Base-by-base conservation (phyloP, 1,140 invertebrate species). In the Drepana arcuata region DNA sequence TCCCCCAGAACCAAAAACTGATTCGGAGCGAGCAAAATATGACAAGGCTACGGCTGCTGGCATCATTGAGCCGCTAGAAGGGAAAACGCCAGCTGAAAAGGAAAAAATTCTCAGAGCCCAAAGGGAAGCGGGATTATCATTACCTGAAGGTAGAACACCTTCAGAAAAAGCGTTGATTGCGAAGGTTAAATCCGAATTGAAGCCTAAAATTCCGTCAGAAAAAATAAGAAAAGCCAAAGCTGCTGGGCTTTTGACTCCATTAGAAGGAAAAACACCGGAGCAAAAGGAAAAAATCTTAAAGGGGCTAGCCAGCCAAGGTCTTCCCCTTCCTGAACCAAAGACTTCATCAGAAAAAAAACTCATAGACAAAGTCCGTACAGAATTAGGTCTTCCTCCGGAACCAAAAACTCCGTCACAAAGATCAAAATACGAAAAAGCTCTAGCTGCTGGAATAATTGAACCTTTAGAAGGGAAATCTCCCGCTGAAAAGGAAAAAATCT, bases 391-490 rank as follows among this genome's bases (percentile, higher is more conserved):
- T 7, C 51, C 56, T 27, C 39, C 49, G n/a, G 41, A 52, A 39
- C 45, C 55, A 7, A 52, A 30, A 33, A 43, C 35, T 9, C 3
- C 35, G 1, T 15, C 43, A 7, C 30, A 34, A 12, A 54, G 36
- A 37, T 24, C 25, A 12, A 56, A 44, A 36, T 51, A 48, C 29
- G 28, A 49, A 7, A 33, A 49, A 45, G 46, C 51, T 11, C 6
- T 34, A 7, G 48, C 40, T 7, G 33, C 24, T 6, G 56, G 56
- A 7, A 6, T 54, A 6, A 45, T 58, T 13, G 38, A 35, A 6
- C 49, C 57, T 6, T 34, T 58, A 26, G 34, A 55, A 46, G 55
- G 49, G 7, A 61, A 61, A 46, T 24, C 51, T 13, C 7, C 38
- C 14, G 25, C 12, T 7, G 23, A 49, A 18, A 65, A 59, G 44